A percentile compares a stretch with the other conserved stretches of the same genome.
These are phyloP conservation scores for Haemorhous mexicanus DNA, from an alignment of 2,113 vertebrate genomes.

Conservation along the genomic window DNA sequence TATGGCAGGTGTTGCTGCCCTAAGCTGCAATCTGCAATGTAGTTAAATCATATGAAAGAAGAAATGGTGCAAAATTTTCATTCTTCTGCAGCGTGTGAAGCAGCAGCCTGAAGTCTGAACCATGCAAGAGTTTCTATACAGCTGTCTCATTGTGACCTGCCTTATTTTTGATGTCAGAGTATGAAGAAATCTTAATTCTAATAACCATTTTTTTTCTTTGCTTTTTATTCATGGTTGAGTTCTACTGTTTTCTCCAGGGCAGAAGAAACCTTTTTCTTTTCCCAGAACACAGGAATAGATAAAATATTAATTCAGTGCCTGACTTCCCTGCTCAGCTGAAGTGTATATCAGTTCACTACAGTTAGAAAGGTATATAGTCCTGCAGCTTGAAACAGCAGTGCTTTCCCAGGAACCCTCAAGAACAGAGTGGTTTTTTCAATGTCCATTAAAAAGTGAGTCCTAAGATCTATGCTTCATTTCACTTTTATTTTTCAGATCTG, in stretches of 20 bases:
- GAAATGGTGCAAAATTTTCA: not conserved
- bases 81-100: not conserved
- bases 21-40: not conserved
- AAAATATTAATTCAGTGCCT: slow-evolving; percentile 49
- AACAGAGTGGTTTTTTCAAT: not conserved
- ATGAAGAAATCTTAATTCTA: slow-evolving; percentile 64
- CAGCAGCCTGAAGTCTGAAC: not conserved
- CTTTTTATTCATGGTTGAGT: not conserved
- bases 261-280: slow-evolving; percentile 18
- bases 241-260: slow-evolving; percentile 7
- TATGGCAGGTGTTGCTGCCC: not conserved
- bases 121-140: not conserved
- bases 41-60: not conserved
- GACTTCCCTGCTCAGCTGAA: not conserved
- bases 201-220: not conserved
- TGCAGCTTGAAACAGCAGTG: not conserved
- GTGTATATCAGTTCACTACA: not conserved
- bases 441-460: not conserved
- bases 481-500: not conserved
- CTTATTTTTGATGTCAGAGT: slow-evolving; percentile 12
- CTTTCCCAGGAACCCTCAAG: not conserved
- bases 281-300: not conserved
- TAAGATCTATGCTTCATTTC: not conserved
- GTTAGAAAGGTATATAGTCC: not conserved
- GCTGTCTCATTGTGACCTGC: not conserved